Evolutionary conservation across 2,797 vertebrate genomes (phyloP).

Genomic region (Spinibarbus caldwelli): DNA sequence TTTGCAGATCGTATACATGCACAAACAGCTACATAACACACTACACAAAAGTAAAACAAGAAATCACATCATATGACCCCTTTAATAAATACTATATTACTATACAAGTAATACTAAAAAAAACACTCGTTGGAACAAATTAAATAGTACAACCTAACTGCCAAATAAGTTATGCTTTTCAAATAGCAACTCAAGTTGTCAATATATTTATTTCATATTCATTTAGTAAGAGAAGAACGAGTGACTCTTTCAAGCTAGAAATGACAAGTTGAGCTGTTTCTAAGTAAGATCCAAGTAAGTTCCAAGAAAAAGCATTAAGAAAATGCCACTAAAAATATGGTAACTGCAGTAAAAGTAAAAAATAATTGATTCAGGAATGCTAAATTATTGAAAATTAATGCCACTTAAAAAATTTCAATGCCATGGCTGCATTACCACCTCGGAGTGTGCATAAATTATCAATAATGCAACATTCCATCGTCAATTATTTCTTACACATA

Average conservation of each 20-base stretch:
- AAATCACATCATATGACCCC: too few relatives aligned
- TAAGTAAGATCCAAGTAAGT: not conserved
- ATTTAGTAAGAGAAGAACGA: not conserved
- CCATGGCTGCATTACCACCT: too few relatives aligned
- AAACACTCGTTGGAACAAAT: too few relatives aligned
- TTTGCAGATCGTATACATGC: too few relatives aligned
- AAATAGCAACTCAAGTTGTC: not conserved
- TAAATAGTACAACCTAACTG: not conserved
- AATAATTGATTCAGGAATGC: not conserved
- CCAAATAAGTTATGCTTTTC: not conserved
- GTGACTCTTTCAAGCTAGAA: not conserved
- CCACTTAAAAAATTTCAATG: not conserved
- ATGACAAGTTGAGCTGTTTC: not conserved
- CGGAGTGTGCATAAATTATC: not conserved
- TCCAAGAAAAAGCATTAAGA: not conserved
- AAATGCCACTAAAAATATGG: not conserved
- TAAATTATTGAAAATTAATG: not conserved
- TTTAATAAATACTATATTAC: too few relatives aligned
- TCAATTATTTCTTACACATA: not conserved
- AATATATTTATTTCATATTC: not conserved
- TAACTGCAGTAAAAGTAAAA: not conserved
- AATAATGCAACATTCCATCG: not conserved
- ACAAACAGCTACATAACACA: too few relatives aligned
- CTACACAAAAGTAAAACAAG: too few relatives aligned
- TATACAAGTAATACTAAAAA: too few relatives aligned